phyloP scores from a whole-genome alignment of 2,113 vertebrate species.

The Anarrhichthys ocellatus region DNA sequence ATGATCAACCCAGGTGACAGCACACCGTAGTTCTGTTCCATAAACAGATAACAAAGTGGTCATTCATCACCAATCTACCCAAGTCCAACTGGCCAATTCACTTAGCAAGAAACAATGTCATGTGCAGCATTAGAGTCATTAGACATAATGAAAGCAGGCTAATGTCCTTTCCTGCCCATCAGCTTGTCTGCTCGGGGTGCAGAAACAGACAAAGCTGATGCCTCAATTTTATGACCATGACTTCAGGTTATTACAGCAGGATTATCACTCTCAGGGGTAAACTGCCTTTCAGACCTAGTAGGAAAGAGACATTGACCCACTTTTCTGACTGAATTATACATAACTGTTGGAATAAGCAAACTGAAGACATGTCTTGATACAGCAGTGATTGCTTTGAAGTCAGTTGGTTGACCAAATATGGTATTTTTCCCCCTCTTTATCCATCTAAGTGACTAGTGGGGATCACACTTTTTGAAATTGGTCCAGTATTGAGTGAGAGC shows the following conservation, averaged over 20 bases:
- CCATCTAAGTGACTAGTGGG: neutral
- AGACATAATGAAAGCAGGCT: conserved; percentile 94
- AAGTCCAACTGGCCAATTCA: conserved; percentile 86
- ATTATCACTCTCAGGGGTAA: conserved; percentile 60
- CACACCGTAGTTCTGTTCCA: conserved; percentile 83
- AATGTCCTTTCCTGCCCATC: conserved; percentile 90
- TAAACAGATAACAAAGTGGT: conserved; percentile 92
- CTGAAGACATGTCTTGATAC: neutral
- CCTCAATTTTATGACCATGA: conserved; percentile 66
- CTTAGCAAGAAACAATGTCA: conserved; percentile 84
- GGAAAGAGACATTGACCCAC: conserved; percentile 41
- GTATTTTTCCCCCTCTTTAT: neutral
- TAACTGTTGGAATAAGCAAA: conserved; percentile 3
- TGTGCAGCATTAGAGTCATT: conserved; percentile 94
- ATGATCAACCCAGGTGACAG: conserved; percentile 82
- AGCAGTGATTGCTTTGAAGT: neutral
- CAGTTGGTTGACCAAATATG: neutral
- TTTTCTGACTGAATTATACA: conserved; percentile 28
- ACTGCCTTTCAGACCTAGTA: conserved; percentile 38
- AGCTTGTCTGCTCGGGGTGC: conserved; percentile 88
- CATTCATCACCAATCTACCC: conserved; percentile 90
- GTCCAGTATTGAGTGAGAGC: neutral
- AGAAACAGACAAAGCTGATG: conserved; percentile 76
- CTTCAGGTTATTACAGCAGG: conserved; percentile 70
- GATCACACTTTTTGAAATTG: neutral